phyloP scores from a whole-genome alignment of 1,140 invertebrate genomes.

The Drosophila sp. region DNA sequence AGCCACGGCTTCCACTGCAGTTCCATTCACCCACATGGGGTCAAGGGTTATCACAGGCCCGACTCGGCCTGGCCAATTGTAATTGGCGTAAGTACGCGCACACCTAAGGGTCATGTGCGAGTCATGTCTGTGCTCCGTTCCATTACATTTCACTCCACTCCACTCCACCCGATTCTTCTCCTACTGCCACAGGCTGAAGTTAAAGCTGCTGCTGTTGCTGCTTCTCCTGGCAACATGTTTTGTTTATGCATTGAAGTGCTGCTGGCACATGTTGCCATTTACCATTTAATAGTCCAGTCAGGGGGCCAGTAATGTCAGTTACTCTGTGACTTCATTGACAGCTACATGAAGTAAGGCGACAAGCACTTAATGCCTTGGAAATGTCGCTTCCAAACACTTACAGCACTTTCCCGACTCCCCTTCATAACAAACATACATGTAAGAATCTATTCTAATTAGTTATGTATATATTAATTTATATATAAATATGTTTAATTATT shows the following conservation, averaged over 20 bases:
- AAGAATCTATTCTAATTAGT: not conserved
- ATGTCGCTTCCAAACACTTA: not conserved
- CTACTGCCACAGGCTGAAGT: not conserved
- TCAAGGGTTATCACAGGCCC: slow-evolving; percentile 68
- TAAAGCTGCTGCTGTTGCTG: not conserved
- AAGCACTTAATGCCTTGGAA: slow-evolving; percentile 1
- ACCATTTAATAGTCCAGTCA: slow-evolving; percentile 25
- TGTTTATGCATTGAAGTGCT: slow-evolving; percentile 65
- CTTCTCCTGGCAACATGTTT: slow-evolving; percentile 59
- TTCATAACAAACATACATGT: not conserved
- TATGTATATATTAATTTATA: too few relatives aligned
- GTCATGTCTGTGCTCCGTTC: slow-evolving; percentile 1
- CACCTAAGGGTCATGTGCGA: slow-evolving; percentile 55
- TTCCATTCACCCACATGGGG: slow-evolving; percentile 30
- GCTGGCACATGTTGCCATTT: slow-evolving; percentile 34
- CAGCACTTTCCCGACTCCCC: not conserved
- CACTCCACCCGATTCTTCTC: not conserved
- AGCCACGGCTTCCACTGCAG: slow-evolving; percentile 1
- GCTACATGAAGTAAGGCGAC: slow-evolving; percentile 6
- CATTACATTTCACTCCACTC: too few relatives aligned
- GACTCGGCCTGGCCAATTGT: slow-evolving; percentile 35
- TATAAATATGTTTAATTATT: too few relatives aligned
- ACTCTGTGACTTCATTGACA: slow-evolving; percentile 49
- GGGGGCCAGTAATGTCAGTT: slow-evolving; percentile 35
- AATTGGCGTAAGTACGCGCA: slow-evolving; percentile 71